Percentiles rank a stretch among this genome's conserved stretches.
Evolutionary conservation across 2,113 vertebrate species (phyloP).

Genomic region (Tenebrosternarchus preto): DNA sequence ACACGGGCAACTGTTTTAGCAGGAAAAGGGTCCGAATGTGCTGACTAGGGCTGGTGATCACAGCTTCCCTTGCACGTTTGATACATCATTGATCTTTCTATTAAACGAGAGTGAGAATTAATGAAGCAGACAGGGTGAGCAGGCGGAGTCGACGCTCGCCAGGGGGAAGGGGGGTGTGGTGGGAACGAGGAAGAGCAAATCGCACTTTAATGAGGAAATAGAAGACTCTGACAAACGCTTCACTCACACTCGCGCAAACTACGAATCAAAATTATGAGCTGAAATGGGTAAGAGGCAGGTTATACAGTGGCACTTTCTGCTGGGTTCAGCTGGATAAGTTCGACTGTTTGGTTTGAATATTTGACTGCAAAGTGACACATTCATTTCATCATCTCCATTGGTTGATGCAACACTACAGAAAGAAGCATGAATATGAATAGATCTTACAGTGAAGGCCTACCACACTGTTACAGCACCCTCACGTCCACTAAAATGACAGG

Average conservation of each 20-base stretch:
- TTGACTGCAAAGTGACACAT: neutral
- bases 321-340: constrained; percentile 30
- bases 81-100: constrained; percentile 64
- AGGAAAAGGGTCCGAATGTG: constrained; percentile 53
- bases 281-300: constrained; percentile 9
- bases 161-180: constrained; percentile 28
- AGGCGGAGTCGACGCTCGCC: constrained; percentile 38
- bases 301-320: neutral
- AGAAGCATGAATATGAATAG: neutral
- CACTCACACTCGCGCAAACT: constrained; percentile 32
- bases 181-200: constrained; percentile 49
- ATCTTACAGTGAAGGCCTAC: neutral
- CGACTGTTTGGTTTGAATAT: constrained; percentile 23
- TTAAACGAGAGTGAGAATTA: constrained; percentile 58
- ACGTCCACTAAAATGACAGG: neutral
- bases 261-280: constrained; percentile 44
- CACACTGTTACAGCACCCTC: neutral
- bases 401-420: constrained; percentile 11
- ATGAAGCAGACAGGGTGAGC: constrained; percentile 48
- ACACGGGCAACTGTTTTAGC: constrained; percentile 28
- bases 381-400: neutral
- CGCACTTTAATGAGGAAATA: constrained; percentile 55
- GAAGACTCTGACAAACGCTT: constrained; percentile 40
- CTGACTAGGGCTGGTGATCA: constrained; percentile 52
- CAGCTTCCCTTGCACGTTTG: constrained; percentile 58